Conservation (phyloP, 2,888 invertebrate genomes). For the Microchrysa polita region DNA sequence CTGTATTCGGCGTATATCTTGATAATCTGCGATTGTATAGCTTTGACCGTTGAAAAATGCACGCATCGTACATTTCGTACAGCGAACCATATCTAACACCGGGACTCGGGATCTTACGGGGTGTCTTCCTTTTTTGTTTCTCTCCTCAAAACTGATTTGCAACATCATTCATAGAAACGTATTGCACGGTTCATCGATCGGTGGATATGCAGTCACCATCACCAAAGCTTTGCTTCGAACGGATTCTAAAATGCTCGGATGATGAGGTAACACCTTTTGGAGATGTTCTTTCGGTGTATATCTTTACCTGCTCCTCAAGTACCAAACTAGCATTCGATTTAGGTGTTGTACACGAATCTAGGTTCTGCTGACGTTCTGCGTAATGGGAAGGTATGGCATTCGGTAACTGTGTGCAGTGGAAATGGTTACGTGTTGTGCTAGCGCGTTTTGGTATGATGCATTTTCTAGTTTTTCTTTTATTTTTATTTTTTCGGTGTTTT, state of each 20-base stretch:
- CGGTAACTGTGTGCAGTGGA: slow-evolving; percentile 36
- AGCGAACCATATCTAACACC: slow-evolving; percentile 24
- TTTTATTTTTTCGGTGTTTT: neutral
- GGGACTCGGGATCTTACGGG: slow-evolving; percentile 3
- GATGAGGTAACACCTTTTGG: slow-evolving; percentile 42
- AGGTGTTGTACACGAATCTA: neutral
- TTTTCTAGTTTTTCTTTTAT: neutral
- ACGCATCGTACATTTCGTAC: slow-evolving; percentile 19
- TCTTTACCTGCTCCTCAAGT: slow-evolving; percentile 1
- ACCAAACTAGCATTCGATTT: neutral
- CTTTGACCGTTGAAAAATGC: slow-evolving; percentile 34
- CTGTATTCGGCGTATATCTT: slow-evolving; percentile 35
- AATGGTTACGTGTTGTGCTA: neutral
- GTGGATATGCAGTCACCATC: neutral
- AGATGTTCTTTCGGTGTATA: slow-evolving; percentile 7
- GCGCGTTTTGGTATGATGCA: neutral
- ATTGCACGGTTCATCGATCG: slow-evolving; percentile 17
- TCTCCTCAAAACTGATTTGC: slow-evolving; percentile 16
- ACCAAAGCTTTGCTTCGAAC: too few species aligned
- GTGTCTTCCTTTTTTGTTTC: neutral
- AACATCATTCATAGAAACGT: slow-evolving; percentile 37
- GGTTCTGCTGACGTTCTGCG: neutral
- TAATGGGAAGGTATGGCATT: slow-evolving; percentile 7
- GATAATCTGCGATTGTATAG: slow-evolving; percentile 41
- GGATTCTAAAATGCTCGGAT: slow-evolving; percentile 23